Percentiles rank a stretch among this genome's conserved stretches.
Evolutionary conservation across 2,113 vertebrate species (phyloP).

Genomic region (Brachionichthys hirsutus): DNA sequence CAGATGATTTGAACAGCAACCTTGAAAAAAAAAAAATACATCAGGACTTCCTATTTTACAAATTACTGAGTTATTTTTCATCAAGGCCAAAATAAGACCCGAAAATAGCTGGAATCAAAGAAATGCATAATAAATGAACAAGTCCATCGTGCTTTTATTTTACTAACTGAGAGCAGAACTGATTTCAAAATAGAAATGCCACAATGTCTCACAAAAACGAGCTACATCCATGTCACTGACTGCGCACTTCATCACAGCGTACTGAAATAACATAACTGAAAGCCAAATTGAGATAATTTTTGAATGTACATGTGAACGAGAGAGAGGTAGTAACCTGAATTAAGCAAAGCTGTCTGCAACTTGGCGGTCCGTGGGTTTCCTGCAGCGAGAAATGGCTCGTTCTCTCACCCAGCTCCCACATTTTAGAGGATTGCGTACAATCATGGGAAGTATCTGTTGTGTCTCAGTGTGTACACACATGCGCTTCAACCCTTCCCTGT

Average conservation of each 20-base stretch:
- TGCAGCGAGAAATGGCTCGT: slow-evolving; percentile 9
- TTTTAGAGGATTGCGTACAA: slow-evolving; percentile 42
- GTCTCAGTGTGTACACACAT: slow-evolving; percentile 12
- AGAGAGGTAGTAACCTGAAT: slow-evolving; percentile 40
- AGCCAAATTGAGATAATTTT: slow-evolving; percentile 26
- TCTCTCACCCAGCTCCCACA: slow-evolving; percentile 35
- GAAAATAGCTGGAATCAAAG: slow-evolving; percentile 42
- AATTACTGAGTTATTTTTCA: slow-evolving; percentile 30
- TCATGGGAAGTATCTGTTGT: slow-evolving; percentile 18
- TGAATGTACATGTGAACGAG: slow-evolving; percentile 18
- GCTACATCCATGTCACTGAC: slow-evolving; percentile 14
- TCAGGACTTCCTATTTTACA: slow-evolving; percentile 22
- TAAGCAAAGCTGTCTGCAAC: slow-evolving; percentile 14
- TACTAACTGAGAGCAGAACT: slow-evolving; percentile 51
- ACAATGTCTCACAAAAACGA: slow-evolving; percentile 35
- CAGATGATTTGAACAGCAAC: slow-evolving; percentile 30
- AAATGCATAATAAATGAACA: slow-evolving; percentile 33
- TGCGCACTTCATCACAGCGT: background rate
- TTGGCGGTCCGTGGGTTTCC: slow-evolving; percentile 14
- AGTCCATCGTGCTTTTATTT: slow-evolving; percentile 37
- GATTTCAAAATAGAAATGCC: too few relatives aligned
- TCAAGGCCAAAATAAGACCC: slow-evolving; percentile 29
- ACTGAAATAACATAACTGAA: slow-evolving; percentile 28
- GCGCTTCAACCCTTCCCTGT: slow-evolving; percentile 25
- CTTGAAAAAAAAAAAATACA: slow-evolving; percentile 9